Evolutionary conservation across 2,797 vertebrate genomes (phyloP), one percentile per base, ranked within the genome.

Genomic region (Peromyscus aztecus): DNA sequence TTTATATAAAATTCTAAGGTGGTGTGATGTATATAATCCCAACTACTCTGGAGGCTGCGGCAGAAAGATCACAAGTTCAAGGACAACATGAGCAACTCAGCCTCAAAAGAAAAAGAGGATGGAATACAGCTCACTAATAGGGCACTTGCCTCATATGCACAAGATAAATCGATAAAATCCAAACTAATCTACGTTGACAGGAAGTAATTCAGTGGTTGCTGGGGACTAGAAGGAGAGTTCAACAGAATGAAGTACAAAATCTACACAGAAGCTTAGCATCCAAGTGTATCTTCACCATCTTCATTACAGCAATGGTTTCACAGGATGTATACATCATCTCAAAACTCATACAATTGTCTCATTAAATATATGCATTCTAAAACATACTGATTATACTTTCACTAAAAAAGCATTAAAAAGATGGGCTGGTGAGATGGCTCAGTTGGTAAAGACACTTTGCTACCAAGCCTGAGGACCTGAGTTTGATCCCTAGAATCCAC

Each of bases 351-450:
- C 19, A 69, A 69, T 31, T 69, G 34, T 59, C 23, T 12, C 52
- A 81, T 57, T 81, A 81, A 81, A 91, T 61, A 88, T 31, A 21
- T 69, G 17, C 40, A 40, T 67, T 73, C 71, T 90, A 87, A 96
- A 76, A 92, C 37, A 90, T 55, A 97, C 73, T 82, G 86, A 88
- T 78, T 49, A 85, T n/a, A 67, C 31, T 49, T 85, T 52, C 83
- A 59, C 63, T 57, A 17, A 57, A 73, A 55, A 91, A 90, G 88
- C 4, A 61, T 40, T 43, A 43, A 76, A 57, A 37, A 81, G 37
- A 59, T 76, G 37, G 71, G 69, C 14, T 40, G 14, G 6, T 61
- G 24, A 61, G 37, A 59, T 16, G n/a, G 78, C 52, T 81, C 34
- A 59, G 34, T 37, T 81, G 78, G n/a, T 37, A 81, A 81, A 11